These are phyloP conservation scores for Drosophila borborema DNA, from an alignment of 2,888 invertebrate genomes.

Conservation along the genomic window DNA sequence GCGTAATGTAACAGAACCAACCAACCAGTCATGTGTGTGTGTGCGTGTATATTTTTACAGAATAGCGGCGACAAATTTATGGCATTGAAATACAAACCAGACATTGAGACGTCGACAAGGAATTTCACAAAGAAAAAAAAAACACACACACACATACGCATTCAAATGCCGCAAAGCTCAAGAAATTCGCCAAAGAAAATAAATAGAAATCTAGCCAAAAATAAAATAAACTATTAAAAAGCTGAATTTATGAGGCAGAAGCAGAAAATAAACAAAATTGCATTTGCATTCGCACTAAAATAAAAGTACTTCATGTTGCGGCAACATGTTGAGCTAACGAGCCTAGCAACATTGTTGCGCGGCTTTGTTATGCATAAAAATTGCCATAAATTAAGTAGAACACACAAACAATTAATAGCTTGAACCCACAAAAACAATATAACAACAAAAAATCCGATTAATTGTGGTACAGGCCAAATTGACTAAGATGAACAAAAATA, in stretches of 20 bases:
- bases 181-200: slow-evolving; percentile 48
- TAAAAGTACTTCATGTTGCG: slow-evolving; percentile 49
- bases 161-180: slow-evolving; percentile 34
- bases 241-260: slow-evolving; percentile 52
- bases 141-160: not conserved
- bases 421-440: not conserved
- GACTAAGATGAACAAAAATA: not conserved
- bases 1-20: slow-evolving; percentile 61
- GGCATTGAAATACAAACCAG: slow-evolving; percentile 76
- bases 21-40: slow-evolving; percentile 11
- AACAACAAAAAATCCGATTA: not conserved
- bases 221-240: slow-evolving; percentile 52
- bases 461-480: slow-evolving; percentile 11
- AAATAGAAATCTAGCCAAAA: slow-evolving; percentile 6
- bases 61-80: slow-evolving; percentile 75
- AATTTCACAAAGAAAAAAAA: not conserved
- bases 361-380: slow-evolving; percentile 3
- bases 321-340: slow-evolving; percentile 8
- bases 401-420: slow-evolving; percentile 44
- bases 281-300: slow-evolving; percentile 52
- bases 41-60: slow-evolving; percentile 37
- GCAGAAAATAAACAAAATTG: slow-evolving; percentile 32
- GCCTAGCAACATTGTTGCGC: slow-evolving; percentile 28
- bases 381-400: slow-evolving; percentile 42
- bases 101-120: slow-evolving; percentile 68